phyloP scores from a whole-genome alignment of 2,113 vertebrate genomes.

The Ictalurus furcatus region DNA sequence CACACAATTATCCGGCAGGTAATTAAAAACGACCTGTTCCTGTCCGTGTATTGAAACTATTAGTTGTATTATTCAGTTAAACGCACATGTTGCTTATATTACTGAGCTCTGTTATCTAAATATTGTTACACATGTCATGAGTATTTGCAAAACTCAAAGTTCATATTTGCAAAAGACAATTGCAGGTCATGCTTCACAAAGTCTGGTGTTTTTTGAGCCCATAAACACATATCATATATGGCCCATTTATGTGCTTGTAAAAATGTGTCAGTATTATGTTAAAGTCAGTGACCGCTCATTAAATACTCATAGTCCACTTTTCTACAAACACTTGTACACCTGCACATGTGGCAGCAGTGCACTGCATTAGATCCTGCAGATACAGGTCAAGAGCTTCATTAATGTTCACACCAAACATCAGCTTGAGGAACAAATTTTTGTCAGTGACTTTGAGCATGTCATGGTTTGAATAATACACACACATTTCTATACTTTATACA shows the following conservation, averaged over 20 bases:
- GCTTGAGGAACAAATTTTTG: too few relatives aligned
- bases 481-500: neutral
- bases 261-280: neutral
- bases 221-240: neutral
- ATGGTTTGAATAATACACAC: neutral
- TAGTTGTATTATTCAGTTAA: neutral
- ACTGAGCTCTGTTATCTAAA: neutral
- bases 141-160: neutral
- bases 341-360: neutral
- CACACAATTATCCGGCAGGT: conserved; percentile 24
- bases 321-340: neutral
- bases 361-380: neutral
- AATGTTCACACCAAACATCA: neutral
- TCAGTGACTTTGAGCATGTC: neutral
- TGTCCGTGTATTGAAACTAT: neutral
- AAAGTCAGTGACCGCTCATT: neutral
- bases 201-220: neutral
- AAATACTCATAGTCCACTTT: neutral
- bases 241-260: neutral
- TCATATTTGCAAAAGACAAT: neutral
- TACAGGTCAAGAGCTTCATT: neutral
- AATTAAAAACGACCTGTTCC: neutral
- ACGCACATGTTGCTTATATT: too few relatives aligned
- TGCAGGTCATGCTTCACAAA: neutral
- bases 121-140: neutral